Conservation (phyloP, 2,113 vertebrate species). For the Cyanoramphus novaezelandiae region DNA sequence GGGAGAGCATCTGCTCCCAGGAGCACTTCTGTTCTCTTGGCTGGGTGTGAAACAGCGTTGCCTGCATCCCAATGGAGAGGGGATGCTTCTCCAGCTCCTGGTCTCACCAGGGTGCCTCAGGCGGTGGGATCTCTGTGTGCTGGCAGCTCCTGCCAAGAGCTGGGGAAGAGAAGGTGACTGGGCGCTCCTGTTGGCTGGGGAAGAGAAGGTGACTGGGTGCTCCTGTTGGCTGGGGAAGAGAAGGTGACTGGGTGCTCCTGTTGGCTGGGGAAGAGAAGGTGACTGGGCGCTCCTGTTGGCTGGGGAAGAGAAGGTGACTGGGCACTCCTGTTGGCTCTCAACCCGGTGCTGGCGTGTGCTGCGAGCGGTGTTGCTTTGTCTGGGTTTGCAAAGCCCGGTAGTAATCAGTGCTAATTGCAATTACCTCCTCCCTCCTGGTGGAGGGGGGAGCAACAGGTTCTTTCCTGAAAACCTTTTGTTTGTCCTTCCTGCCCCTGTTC, state of each 20-base stretch:
- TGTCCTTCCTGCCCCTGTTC: conserved; percentile 17
- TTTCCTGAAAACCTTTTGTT: conserved; percentile 64
- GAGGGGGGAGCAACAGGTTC: conserved; percentile 1
- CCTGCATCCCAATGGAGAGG: neutral
- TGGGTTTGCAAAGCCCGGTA: neutral
- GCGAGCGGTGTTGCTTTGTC: neutral
- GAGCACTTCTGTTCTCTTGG: neutral
- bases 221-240: neutral
- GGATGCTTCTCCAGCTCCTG: neutral
- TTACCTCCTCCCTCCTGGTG: neutral
- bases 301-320: too few relatives aligned
- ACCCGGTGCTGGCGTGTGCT: neutral
- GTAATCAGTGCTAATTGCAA: conserved; percentile 48
- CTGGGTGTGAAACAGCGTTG: neutral
- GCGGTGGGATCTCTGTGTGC: fast-evolving
- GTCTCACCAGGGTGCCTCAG: neutral
- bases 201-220: neutral
- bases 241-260: fast-evolving
- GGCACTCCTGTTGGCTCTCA: neutral
- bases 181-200: neutral
- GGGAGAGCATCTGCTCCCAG: neutral
- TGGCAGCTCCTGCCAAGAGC: neutral
- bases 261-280: neutral
- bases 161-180: neutral
- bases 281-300: neutral